These are phyloP conservation scores for Perdita meconis DNA, from an alignment of 2,888 invertebrate genomes.

Conservation along the genomic window DNA sequence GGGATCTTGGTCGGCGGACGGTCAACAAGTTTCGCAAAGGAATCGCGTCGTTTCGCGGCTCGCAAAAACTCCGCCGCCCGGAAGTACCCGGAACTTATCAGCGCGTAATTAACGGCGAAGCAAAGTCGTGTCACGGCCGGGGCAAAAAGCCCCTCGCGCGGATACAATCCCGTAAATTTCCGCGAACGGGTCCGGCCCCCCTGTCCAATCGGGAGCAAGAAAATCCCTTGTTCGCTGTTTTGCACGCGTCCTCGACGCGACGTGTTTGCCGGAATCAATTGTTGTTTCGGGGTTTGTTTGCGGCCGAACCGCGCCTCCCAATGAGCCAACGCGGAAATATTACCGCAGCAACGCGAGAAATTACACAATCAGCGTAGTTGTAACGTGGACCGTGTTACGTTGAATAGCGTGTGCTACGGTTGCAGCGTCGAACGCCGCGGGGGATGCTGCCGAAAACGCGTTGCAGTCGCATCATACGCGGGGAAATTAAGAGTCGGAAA, in stretches of 20 bases:
- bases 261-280: slow-evolving; percentile 74
- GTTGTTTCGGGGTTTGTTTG: slow-evolving; percentile 74
- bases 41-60: not conserved
- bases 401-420: not conserved
- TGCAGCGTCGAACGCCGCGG: slow-evolving; percentile 1
- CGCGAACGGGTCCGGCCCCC: slow-evolving; percentile 62
- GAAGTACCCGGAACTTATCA: slow-evolving; percentile 69
- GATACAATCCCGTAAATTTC: slow-evolving; percentile 81
- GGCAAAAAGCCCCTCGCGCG: slow-evolving; percentile 72
- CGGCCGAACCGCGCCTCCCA: slow-evolving; percentile 65
- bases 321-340: slow-evolving; percentile 71
- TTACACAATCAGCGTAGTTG: slow-evolving; percentile 65
- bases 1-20: slow-evolving; percentile 7
- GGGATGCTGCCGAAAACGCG: slow-evolving; percentile 3
- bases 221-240: slow-evolving; percentile 74
- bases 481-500: slow-evolving; percentile 21
- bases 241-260: slow-evolving; percentile 67
- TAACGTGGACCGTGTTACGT: slow-evolving; percentile 52
- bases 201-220: slow-evolving; percentile 73
- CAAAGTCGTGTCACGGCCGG: slow-evolving; percentile 66
- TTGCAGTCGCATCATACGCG: slow-evolving; percentile 1
- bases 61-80: slow-evolving; percentile 46
- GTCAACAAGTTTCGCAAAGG: slow-evolving; percentile 41
- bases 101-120: slow-evolving; percentile 77
- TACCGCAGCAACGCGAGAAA: slow-evolving; percentile 71